Evolutionary conservation across 35 echinoderm and acorn worm species (phyloP).

Genomic region (Apostichopus californicus): DNA sequence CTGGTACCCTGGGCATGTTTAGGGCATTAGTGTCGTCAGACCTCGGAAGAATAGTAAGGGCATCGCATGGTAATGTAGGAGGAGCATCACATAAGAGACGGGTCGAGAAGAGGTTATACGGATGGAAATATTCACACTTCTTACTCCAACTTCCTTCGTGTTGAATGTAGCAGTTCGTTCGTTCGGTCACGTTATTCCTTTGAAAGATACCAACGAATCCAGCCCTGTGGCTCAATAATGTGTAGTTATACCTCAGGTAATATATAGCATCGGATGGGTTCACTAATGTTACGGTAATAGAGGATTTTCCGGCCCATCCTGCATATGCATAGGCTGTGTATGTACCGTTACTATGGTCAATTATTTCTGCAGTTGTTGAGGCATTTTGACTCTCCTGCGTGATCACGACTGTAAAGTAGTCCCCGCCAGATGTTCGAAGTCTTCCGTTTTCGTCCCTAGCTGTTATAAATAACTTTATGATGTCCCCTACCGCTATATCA

Average conservation of each 20-base stretch:
- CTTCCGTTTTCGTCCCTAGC: slow-evolving; percentile 38
- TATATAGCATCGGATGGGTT: slow-evolving; percentile 49
- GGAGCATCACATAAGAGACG: slow-evolving; percentile 52
- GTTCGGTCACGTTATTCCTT: slow-evolving; percentile 15
- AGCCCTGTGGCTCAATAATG: neutral
- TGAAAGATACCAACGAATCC: slow-evolving; percentile 28
- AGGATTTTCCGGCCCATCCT: slow-evolving; percentile 34
- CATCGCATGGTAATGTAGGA: slow-evolving; percentile 32
- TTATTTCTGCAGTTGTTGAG: slow-evolving; percentile 32
- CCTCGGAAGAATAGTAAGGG: slow-evolving; percentile 21
- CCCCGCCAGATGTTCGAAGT: slow-evolving; percentile 43
- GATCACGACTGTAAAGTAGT: slow-evolving; percentile 37
- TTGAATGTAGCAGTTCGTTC: slow-evolving; percentile 39
- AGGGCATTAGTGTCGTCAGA: slow-evolving; percentile 50
- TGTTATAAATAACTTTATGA: slow-evolving; percentile 15
- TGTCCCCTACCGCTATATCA: neutral
- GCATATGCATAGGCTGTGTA: slow-evolving; percentile 50
- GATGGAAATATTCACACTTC: slow-evolving; percentile 60
- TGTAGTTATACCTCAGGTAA: slow-evolving; percentile 40
- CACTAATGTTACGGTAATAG: slow-evolving; percentile 34
- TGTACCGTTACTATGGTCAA: slow-evolving; percentile 53
- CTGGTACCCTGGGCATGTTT: slow-evolving; percentile 40
- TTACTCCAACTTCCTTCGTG: slow-evolving; percentile 54
- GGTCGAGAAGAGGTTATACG: slow-evolving; percentile 40
- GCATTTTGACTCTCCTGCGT: slow-evolving; percentile 30